phyloP scores from a whole-genome alignment of 1,140 invertebrate genomes.

The Diorhabda elongata region DNA sequence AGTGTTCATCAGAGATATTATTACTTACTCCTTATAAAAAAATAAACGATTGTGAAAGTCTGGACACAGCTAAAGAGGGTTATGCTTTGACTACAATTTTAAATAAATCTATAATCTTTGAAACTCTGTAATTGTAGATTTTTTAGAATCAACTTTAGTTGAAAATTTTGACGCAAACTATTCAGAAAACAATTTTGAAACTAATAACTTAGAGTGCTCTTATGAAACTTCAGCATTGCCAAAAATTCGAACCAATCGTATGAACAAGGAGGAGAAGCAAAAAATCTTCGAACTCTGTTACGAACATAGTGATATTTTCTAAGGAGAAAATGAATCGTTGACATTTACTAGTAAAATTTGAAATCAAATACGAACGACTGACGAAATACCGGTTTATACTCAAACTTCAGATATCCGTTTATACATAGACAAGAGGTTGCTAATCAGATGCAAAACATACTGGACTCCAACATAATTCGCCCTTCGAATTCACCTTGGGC shows the following conservation, averaged over 20 bases:
- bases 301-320: slow-evolving; percentile 15
- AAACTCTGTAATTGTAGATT: background rate
- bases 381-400: too few relatives aligned
- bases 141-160: background rate
- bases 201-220: background rate
- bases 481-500: slow-evolving; percentile 5
- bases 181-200: background rate
- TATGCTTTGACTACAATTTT: background rate
- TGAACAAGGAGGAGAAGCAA: slow-evolving; percentile 12
- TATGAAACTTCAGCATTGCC: background rate
- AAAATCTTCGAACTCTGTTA: slow-evolving; percentile 10
- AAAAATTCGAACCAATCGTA: slow-evolving; percentile 9
- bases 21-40: slow-evolving; percentile 2
- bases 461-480: slow-evolving; percentile 11
- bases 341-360: too few relatives aligned
- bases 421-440: slow-evolving; percentile 17
- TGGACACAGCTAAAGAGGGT: background rate
- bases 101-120: background rate
- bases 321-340: too few relatives aligned
- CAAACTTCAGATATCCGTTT: too few relatives aligned
- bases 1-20: slow-evolving; percentile 2
- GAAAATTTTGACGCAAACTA: background rate
- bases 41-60: background rate
- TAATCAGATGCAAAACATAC: slow-evolving; percentile 9
- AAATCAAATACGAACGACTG: too few relatives aligned